These are phyloP conservation scores for Microchrysa polita DNA, from an alignment of 2,888 invertebrate species.

Conservation along the genomic window DNA sequence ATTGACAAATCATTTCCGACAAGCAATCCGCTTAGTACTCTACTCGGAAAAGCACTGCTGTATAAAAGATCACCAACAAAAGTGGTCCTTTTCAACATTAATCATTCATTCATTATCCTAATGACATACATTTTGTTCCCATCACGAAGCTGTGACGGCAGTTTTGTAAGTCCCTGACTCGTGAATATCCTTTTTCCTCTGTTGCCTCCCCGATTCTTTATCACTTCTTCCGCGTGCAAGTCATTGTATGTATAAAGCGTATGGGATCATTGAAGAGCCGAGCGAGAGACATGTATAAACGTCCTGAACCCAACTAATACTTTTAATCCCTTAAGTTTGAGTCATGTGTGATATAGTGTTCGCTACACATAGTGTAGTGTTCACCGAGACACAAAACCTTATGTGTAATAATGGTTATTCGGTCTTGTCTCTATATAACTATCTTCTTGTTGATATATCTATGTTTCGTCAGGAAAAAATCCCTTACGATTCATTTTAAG, in stretches of 20 bases:
- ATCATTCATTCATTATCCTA: conserved; percentile 41
- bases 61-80: conserved; percentile 22
- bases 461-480: background rate
- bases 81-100: conserved; percentile 34
- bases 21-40: conserved; percentile 22
- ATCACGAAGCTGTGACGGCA: conserved; percentile 16
- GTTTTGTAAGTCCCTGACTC: conserved; percentile 1
- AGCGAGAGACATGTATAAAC: background rate
- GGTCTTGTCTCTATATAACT: no score
- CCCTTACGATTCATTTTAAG: conserved; percentile 12
- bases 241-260: conserved; percentile 12
- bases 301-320: conserved; percentile 33
- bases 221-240: conserved; percentile 25
- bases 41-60: conserved; percentile 17
- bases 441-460: background rate
- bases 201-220: background rate
- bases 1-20: conserved; percentile 23
- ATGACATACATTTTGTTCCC: conserved; percentile 36
- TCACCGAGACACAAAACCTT: background rate
- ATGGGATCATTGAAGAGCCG: conserved; percentile 7
- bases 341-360: conserved; percentile 13
- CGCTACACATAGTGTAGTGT: background rate
- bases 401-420: background rate
- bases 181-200: background rate
- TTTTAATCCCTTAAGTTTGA: conserved; percentile 30